Conservation (phyloP, 2,797 vertebrate genomes). For the Dendrocincla fuliginosa region DNA sequence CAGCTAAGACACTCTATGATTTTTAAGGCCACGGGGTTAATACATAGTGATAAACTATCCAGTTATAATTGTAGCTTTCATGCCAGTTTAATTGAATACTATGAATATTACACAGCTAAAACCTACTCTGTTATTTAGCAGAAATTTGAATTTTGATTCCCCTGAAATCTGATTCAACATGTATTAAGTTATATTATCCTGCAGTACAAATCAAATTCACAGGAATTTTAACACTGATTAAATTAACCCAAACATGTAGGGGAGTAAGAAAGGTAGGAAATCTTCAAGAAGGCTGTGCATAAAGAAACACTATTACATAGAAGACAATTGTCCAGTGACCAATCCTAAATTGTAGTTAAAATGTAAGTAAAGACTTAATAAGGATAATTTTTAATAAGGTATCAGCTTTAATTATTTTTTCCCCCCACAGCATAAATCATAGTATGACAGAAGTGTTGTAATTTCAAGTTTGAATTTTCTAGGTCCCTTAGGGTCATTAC, state of each 20-base stretch:
- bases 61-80: constrained; percentile 57
- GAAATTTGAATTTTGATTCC: constrained; percentile 46
- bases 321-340: neutral
- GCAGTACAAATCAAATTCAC: neutral
- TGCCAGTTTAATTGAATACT: constrained; percentile 40
- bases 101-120: constrained; percentile 36
- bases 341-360: neutral
- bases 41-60: constrained; percentile 59
- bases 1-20: constrained; percentile 1
- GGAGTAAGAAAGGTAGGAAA: neutral
- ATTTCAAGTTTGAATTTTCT: neutral
- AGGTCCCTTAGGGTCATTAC: neutral
- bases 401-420: neutral
- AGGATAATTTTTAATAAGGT: neutral
- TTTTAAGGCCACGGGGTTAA: constrained; percentile 55
- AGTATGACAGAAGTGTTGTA: neutral
- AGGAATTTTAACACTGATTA: neutral
- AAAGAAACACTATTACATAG: neutral
- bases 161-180: constrained; percentile 5
- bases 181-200: neutral
- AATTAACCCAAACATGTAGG: neutral
- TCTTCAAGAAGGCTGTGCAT: neutral
- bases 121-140: constrained; percentile 34
- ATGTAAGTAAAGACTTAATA: neutral
- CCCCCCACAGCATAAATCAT: rapidly evolving